Evolutionary conservation across 2,113 vertebrate genomes (phyloP), one percentile per base, ranked within the genome.

Genomic region (Kryptolebias marmoratus): DNA sequence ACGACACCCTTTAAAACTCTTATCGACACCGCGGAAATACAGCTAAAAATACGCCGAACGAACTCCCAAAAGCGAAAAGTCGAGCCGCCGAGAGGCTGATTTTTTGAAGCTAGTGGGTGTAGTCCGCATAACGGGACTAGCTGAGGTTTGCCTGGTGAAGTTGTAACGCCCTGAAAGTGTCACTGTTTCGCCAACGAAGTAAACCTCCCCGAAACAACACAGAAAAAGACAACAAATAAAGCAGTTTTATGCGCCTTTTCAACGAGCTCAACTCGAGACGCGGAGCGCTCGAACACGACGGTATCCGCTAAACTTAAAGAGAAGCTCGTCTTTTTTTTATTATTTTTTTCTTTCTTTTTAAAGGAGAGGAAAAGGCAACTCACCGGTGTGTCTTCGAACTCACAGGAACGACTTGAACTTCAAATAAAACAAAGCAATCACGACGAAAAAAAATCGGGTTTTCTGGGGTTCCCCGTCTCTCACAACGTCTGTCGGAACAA

Each of bases 291-390:
- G 50, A 85, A 32, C 87, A 87, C 87, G 85, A 90, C 82, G 87
- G 82, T 30, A 69, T 87, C 87, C 83, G 89, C 83, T 88, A 85
- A 92, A 92, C 73, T 92, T 89, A 74, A 70, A 73, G 65, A 73
- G 80, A 48, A 49, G 77, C 79, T 89, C 77, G 68, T 88, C 75
- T 86, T 82, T 76, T 64, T 71, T 75, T 70, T 48, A 5, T 9
- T 48, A 3, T 31, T 56, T 56, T 56, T 56, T 49, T 42, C 10
- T 42, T 42, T 42, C 9, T 42, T 42, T 42, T 42, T 42, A 9
- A 22, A 22, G 22, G 22, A 28, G 39, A 54, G 78, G 73, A 77
- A 88, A 77, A 81, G 82, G 86, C 72, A 75, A 91, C 91, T 92
- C 88, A 92, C 91, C 88, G 39, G 72, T 64, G 64, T 44, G 4